phyloP scores from a whole-genome alignment of 2,113 vertebrate species.

The Gymnarchus niloticus region DNA sequence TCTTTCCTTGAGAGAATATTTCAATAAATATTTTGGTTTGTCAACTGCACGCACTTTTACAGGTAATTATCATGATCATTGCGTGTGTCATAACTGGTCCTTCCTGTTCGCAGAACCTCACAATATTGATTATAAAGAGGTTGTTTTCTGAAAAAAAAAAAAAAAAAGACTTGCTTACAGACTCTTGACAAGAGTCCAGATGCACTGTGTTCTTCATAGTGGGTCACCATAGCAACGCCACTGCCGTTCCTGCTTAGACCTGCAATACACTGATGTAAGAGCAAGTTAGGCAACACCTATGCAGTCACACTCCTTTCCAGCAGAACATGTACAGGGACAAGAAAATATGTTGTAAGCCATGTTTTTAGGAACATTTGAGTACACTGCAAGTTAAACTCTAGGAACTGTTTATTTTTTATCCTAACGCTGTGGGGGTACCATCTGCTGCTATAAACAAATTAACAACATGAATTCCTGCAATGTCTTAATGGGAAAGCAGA shows the following conservation, averaged over 20 bases:
- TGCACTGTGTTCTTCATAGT: not conserved
- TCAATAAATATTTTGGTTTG: not conserved
- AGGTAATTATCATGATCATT: not conserved
- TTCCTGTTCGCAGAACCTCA: too few relatives aligned
- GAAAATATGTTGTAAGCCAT: not conserved
- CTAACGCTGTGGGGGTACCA: not conserved
- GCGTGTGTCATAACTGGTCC: too few relatives aligned
- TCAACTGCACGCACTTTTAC: not conserved
- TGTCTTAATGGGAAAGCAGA: not conserved
- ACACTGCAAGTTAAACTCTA: not conserved
- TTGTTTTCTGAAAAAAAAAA: not conserved
- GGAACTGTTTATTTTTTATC: not conserved
- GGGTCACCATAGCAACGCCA: not conserved
- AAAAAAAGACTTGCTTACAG: not conserved
- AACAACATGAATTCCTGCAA: not conserved
- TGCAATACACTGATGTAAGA: not conserved
- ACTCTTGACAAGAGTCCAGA: not conserved
- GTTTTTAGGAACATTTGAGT: not conserved
- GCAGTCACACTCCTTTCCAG: not conserved
- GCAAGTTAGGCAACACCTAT: not conserved
- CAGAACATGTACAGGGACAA: not conserved
- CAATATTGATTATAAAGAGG: not conserved
- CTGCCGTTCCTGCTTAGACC: not conserved
- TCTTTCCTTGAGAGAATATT: not conserved
- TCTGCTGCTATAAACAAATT: slow-evolving; percentile 3